Base-by-base conservation (phyloP, 2,113 vertebrate species). In the Rhinoptilus africanus region DNA sequence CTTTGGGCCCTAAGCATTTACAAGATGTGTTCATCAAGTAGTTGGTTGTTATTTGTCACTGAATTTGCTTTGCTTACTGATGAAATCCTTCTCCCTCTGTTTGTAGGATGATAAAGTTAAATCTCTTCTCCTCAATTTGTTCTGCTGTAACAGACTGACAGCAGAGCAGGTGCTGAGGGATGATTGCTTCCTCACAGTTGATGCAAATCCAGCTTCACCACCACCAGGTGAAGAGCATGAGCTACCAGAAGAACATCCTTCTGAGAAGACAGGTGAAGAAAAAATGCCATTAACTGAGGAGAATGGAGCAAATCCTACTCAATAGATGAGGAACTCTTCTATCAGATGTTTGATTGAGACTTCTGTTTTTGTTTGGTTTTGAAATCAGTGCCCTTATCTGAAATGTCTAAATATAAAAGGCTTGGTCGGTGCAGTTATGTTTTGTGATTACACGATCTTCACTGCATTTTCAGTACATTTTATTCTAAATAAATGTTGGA, bases 51-150 rank as follows among this genome's bases (percentile, higher is more conserved):
- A 17, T 43, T 92, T 76, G 43, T 39, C 72, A 39, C 75, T 0
- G 2, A 41, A 24, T 74, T 77, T 74, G 72, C 79, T 81, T 91
- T 37, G 32, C 69, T 81, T 87, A 27, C 48, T 62, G 77, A 76
- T 53, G 15, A 77, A 86, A 81, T 72, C 37, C 27, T 89, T 57
- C 78, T 97, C 86, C 39, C 32, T 95, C 63, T 96, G 48, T 96
- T 97, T 96, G 12, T 82, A 98, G 98, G 97, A 97, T 86, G 85
- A 96, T 95, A 98, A 97, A 95, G 82, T 98, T 89, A 97, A 96
- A 96, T 89, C 96, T 86, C 97, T 98, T 43, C 96, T 98, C 10
- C 91, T 63, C 66, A 96, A 93, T 80, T 97, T 98, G 88, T 96
- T 98, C 56, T 97, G 59, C 94, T 95, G 47, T 80, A 89, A 93